Percentiles rank a stretch among this genome's conserved stretches.
Conservation (phyloP, 1,140 invertebrate genomes). For the Contarinia nasturtii region DNA sequence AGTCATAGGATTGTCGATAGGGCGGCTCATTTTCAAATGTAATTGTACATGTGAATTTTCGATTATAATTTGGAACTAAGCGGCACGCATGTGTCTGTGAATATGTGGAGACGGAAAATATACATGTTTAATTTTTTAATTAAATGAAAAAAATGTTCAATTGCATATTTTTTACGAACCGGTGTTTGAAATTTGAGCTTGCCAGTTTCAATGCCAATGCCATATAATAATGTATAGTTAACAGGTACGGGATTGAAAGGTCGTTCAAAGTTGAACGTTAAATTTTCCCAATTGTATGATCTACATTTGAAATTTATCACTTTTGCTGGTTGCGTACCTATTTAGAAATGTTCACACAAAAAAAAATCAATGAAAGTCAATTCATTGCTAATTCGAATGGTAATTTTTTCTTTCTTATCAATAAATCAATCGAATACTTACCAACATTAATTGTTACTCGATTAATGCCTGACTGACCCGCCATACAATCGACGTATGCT, state of each 20-base stretch:
- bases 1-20: slow-evolving; percentile 35
- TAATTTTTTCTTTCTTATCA: too few species aligned
- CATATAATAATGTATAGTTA: slow-evolving; percentile 31
- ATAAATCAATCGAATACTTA: too few species aligned
- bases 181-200: slow-evolving; percentile 17
- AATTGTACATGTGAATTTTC: neutral
- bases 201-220: slow-evolving; percentile 12
- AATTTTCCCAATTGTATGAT: slow-evolving; percentile 41
- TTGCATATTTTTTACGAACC: too few species aligned
- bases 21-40: slow-evolving; percentile 9
- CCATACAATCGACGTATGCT: too few species aligned
- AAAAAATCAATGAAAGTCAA: too few species aligned
- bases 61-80: neutral
- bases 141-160: too few species aligned
- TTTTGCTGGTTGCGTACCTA: slow-evolving; percentile 23
- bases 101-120: neutral
- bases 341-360: too few species aligned
- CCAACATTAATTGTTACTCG: too few species aligned
- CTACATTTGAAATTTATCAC: slow-evolving; percentile 41
- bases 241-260: slow-evolving; percentile 30
- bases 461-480: too few species aligned
- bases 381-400: too few species aligned
- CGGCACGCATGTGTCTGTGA: neutral
- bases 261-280: slow-evolving; percentile 41
- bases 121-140: too few species aligned